phyloP scores from a whole-genome alignment of 2,888 invertebrate species.

The Loripinus fragilis region DNA sequence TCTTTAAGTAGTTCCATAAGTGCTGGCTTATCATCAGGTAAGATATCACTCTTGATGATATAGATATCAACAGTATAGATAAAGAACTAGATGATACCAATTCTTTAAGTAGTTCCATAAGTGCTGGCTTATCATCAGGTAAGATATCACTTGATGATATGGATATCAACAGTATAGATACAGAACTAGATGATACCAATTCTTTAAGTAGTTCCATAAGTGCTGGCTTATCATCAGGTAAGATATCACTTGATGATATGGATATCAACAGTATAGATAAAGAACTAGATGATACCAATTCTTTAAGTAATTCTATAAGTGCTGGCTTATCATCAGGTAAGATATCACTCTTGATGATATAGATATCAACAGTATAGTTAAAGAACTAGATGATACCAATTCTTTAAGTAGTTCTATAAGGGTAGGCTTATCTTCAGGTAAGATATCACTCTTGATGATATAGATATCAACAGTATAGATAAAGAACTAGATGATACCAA shows the following conservation, averaged over 20 bases:
- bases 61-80: conserved; percentile 91
- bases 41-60: conserved; percentile 93
- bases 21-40: conserved; percentile 90
- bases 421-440: conserved; percentile 90
- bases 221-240: conserved; percentile 90
- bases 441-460: conserved; percentile 93
- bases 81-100: conserved; percentile 90
- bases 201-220: conserved; percentile 90
- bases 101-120: conserved; percentile 89
- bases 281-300: conserved; percentile 89
- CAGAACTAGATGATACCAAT: conserved; percentile 89
- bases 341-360: conserved; percentile 94
- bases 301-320: conserved; percentile 89
- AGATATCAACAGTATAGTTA: conserved; percentile 90
- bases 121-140: conserved; percentile 90
- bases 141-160: conserved; percentile 93
- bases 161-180: conserved; percentile 90
- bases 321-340: conserved; percentile 90
- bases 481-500: conserved; percentile 90
- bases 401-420: conserved; percentile 90
- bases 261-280: conserved; percentile 91
- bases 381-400: conserved; percentile 89
- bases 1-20: conserved; percentile 90
- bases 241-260: conserved; percentile 93
- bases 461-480: conserved; percentile 91